phyloP scores from a whole-genome alignment of 2,888 invertebrate species.

The Acanthoscelides obtectus region DNA sequence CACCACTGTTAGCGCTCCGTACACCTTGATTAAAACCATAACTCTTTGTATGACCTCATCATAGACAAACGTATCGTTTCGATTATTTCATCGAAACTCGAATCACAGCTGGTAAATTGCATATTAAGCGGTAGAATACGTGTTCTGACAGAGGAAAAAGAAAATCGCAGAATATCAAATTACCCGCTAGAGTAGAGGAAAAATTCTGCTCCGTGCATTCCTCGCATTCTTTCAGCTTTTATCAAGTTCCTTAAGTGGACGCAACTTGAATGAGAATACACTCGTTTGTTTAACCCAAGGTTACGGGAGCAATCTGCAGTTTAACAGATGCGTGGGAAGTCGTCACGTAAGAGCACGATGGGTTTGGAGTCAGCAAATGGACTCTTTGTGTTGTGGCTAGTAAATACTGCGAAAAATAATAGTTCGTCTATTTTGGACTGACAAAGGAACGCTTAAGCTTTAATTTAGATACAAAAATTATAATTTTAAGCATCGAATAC shows the following conservation, averaged over 20 bases:
- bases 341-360: not conserved
- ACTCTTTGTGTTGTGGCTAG: too few relatives aligned
- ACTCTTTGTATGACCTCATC: not conserved
- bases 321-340: not conserved
- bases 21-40: not conserved
- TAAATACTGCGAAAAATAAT: too few relatives aligned
- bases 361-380: not conserved
- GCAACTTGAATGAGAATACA: not conserved
- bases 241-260: not conserved
- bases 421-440: too few relatives aligned
- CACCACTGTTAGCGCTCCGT: too few relatives aligned
- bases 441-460: too few relatives aligned
- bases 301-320: not conserved
- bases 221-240: not conserved
- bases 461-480: too few relatives aligned
- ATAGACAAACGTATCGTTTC: not conserved
- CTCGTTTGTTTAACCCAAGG: not conserved
- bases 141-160: not conserved
- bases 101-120: not conserved
- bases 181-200: not conserved
- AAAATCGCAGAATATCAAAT: not conserved
- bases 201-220: not conserved
- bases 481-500: too few relatives aligned
- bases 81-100: not conserved
- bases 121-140: not conserved